phyloP scores from a whole-genome alignment of 2,888 invertebrate genomes.

The Drosophila atripex region DNA sequence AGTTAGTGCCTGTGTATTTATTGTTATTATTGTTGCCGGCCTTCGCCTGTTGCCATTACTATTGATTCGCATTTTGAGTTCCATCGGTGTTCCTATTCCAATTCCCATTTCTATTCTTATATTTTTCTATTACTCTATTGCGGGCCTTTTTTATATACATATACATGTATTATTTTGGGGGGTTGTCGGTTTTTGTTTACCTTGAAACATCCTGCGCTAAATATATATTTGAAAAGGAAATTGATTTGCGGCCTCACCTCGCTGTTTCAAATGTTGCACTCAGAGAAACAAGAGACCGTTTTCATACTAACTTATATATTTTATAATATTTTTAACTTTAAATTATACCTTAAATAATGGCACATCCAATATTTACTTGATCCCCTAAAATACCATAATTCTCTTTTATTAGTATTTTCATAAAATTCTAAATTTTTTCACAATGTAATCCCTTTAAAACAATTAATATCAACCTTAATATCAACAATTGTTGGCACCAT shows the following conservation, averaged over 20 bases:
- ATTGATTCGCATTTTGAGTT: slow-evolving; percentile 19
- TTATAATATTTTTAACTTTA: too few species aligned
- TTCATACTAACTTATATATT: too few species aligned
- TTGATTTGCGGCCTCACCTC: slow-evolving; percentile 62
- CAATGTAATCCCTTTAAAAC: too few species aligned
- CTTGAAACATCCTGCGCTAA: slow-evolving; percentile 60
- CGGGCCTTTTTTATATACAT: slow-evolving; percentile 2
- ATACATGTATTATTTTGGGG: slow-evolving; percentile 17
- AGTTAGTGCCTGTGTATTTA: slow-evolving; percentile 5
- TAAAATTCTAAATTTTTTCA: too few species aligned
- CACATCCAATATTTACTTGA: too few species aligned
- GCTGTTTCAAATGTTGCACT: slow-evolving; percentile 3
- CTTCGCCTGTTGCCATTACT: slow-evolving; percentile 2
- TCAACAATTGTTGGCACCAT: too few species aligned
- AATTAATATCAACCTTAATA: too few species aligned
- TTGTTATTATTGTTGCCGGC: slow-evolving; percentile 14
- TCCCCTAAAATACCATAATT: too few species aligned
- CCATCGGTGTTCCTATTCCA: background rate
- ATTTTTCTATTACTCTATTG: slow-evolving; percentile 14
- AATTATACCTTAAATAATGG: too few species aligned
- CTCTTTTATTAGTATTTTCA: too few species aligned
- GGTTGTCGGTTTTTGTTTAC: slow-evolving; percentile 16
- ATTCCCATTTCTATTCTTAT: slow-evolving; percentile 4
- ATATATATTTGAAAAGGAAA: slow-evolving; percentile 71
- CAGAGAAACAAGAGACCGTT: background rate